These are phyloP conservation scores for Erpobdella octoculata DNA, from an alignment of 2,888 invertebrate species.

Conservation along the genomic window DNA sequence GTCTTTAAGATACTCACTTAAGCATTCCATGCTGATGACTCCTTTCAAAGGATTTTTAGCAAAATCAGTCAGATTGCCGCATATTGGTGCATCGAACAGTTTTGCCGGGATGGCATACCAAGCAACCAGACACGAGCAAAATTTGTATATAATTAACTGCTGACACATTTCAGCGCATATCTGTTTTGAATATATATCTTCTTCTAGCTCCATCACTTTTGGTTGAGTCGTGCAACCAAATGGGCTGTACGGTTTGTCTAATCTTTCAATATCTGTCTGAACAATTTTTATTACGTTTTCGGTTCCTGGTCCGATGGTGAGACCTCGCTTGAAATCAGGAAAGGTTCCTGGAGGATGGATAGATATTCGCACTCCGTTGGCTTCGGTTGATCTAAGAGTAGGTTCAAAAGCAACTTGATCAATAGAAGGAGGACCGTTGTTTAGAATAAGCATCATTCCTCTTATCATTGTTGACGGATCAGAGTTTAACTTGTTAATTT, in stretches of 20 bases:
- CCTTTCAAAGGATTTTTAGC: neutral
- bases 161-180: neutral
- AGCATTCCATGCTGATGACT: neutral
- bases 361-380: conserved; percentile 3
- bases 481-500: neutral
- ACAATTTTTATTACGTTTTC: conserved; percentile 1
- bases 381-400: neutral
- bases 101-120: neutral
- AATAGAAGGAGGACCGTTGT: conserved; percentile 1
- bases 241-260: neutral
- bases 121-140: neutral
- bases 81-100: neutral
- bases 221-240: neutral
- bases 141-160: neutral
- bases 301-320: conserved; percentile 20
- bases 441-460: conserved; percentile 19
- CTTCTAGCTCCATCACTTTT: neutral
- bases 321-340: neutral
- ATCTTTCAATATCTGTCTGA: neutral
- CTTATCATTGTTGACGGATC: neutral
- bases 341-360: conserved; percentile 1
- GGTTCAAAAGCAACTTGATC: neutral
- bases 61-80: neutral
- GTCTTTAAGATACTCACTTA: neutral
- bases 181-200: neutral